Percentiles rank a stretch among this genome's conserved stretches.
phyloP scores from a whole-genome alignment of 2,888 invertebrate genomes.

The Diaprepes abbreviatus region DNA sequence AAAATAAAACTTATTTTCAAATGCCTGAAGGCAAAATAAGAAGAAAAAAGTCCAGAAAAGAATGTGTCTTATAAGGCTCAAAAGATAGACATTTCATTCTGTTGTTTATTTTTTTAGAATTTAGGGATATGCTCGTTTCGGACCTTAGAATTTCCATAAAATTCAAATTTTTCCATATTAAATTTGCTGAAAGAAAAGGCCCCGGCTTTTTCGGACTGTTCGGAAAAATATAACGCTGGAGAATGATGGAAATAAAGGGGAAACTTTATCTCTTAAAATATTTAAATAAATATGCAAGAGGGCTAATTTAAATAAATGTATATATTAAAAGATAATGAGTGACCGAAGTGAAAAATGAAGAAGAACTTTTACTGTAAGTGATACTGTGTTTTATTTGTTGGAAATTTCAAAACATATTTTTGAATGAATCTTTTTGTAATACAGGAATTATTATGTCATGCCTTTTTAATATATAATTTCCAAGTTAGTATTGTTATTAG shows the following conservation, averaged over 20 bases:
- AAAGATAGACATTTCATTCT: conserved; percentile 19
- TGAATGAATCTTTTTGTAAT: no score
- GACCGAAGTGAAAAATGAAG: no score
- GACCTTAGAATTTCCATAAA: conserved; percentile 12
- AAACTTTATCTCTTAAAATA: not conserved
- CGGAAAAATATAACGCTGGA: conserved; percentile 5
- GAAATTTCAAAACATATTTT: no score
- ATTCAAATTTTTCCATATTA: conserved; percentile 21
- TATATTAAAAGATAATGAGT: no score
- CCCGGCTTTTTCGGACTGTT: conserved; percentile 1
- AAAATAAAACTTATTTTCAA: not conserved
- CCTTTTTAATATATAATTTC: no score
- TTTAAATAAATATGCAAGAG: not conserved
- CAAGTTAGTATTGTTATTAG: no score
- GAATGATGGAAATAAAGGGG: not conserved
- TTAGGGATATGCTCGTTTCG: not conserved
- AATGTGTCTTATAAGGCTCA: conserved; percentile 19
- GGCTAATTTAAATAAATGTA: no score
- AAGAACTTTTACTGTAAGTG: no score
- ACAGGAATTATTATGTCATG: no score
- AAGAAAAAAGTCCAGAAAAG: not conserved
- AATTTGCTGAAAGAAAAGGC: not conserved
- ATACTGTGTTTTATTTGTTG: no score
- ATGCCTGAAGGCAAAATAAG: not conserved
- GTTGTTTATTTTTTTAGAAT: conserved; percentile 10